A percentile compares a stretch with the other conserved stretches of the same genome.
These are phyloP conservation scores for Bimastos eiseni DNA, from an alignment of 2,888 invertebrate genomes.

Conservation along the genomic window DNA sequence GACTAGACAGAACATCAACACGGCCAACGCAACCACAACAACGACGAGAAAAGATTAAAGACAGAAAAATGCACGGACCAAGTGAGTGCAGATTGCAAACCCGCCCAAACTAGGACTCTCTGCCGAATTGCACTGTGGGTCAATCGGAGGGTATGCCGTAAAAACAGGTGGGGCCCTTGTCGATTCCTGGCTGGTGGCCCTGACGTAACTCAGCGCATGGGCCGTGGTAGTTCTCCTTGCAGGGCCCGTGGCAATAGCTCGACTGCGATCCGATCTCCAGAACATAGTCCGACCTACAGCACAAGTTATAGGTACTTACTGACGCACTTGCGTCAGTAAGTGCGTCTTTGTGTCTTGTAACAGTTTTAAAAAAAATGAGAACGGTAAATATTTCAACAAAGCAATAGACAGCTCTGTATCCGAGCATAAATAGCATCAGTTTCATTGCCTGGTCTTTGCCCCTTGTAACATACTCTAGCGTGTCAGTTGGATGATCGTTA, in stretches of 20 bases:
- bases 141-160: neutral
- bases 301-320: neutral
- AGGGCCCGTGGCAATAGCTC: neutral
- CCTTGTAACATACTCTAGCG: no score
- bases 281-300: constrained; percentile 6
- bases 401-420: no score
- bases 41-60: neutral
- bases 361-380: no score
- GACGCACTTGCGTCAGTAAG: no score
- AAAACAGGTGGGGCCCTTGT: neutral
- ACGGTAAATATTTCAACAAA: neutral
- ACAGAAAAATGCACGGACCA: neutral
- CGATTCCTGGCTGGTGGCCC: constrained; percentile 13
- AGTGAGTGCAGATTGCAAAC: neutral
- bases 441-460: no score
- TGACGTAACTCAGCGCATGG: neutral
- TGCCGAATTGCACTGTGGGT: neutral
- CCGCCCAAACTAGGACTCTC: neutral
- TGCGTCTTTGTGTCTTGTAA: no score
- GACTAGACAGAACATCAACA: neutral
- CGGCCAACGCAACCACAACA: neutral
- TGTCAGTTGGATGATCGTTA: no score
- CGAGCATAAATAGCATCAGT: no score
- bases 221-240: neutral
- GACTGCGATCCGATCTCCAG: neutral